These are phyloP conservation scores for Huso huso DNA, from an alignment of 2,797 vertebrate species.

Conservation along the genomic window DNA sequence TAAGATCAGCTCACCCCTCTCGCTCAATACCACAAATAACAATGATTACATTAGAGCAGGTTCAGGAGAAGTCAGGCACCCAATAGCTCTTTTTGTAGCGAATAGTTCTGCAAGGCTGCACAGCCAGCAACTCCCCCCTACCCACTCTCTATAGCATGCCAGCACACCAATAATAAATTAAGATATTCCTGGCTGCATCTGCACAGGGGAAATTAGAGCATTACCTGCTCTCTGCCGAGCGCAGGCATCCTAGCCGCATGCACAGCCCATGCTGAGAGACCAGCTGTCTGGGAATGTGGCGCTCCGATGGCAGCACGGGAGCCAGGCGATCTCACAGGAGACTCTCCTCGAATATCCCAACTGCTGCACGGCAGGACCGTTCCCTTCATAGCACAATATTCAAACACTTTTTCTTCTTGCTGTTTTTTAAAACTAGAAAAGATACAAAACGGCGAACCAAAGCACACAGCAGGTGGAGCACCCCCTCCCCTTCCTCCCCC, in stretches of 20 bases:
- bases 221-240: constrained; percentile 76
- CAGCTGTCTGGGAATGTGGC: constrained; percentile 77
- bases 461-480: too few species aligned
- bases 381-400: constrained; percentile 71
- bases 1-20: constrained; percentile 63
- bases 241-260: constrained; percentile 72
- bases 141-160: constrained; percentile 61
- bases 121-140: constrained; percentile 54
- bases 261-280: constrained; percentile 76
- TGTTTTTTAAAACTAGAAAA: constrained; percentile 42
- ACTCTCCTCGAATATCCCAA: constrained; percentile 69
- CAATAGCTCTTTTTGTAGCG: constrained; percentile 54
- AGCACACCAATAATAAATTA: constrained; percentile 82
- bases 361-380: constrained; percentile 66
- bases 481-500: too few species aligned
- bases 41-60: constrained; percentile 55
- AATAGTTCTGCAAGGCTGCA: constrained; percentile 68
- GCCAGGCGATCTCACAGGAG: constrained; percentile 73
- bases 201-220: constrained; percentile 80
- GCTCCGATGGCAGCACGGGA: constrained; percentile 70
- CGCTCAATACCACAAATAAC: constrained; percentile 65
- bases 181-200: constrained; percentile 81
- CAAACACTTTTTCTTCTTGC: constrained; percentile 56
- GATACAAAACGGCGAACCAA: too few species aligned
- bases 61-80: constrained; percentile 62